Conservation (phyloP, 53 echinoderm and acorn worm species). For the Temnopleurus reevesii region DNA sequence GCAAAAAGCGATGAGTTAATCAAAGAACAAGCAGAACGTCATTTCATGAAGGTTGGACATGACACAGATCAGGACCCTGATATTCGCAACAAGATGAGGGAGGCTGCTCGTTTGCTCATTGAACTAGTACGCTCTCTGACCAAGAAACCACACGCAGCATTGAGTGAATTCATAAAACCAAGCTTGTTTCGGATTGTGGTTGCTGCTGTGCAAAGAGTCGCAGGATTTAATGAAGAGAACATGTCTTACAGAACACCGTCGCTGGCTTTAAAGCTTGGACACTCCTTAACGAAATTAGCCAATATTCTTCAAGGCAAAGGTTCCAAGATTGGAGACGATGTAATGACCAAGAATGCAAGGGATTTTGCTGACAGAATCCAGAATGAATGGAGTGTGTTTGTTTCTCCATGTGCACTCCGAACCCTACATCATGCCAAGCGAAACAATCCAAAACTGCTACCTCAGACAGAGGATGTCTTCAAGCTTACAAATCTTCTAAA, state of each 20-base stretch:
- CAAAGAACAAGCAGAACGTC: conserved; percentile 38
- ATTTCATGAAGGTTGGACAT: conserved; percentile 38
- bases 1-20: conserved; percentile 54
- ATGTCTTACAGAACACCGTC: conserved; percentile 58
- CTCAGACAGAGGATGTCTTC: conserved; percentile 66
- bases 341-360: not conserved
- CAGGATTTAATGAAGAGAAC: conserved; percentile 49
- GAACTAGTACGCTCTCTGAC: conserved; percentile 40
- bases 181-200: conserved; percentile 51
- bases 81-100: conserved; percentile 53
- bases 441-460: conserved; percentile 68
- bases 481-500: conserved; percentile 66
- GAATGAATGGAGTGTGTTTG: conserved; percentile 45
- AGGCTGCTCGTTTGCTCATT: conserved; percentile 51
- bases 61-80: conserved; percentile 6
- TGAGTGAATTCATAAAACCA: conserved; percentile 55
- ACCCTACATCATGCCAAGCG: conserved; percentile 48
- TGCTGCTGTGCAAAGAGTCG: conserved; percentile 65
- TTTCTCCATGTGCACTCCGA: conserved; percentile 61
- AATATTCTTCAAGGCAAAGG: conserved; percentile 50
- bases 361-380: not conserved
- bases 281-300: conserved; percentile 63
- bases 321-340: conserved; percentile 50
- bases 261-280: conserved; percentile 67
- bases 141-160: conserved; percentile 49